Evolutionary conservation across 2,888 invertebrate species (phyloP), one percentile per base, ranked within the genome.

Genomic region (Netelia fuscicornis): DNA sequence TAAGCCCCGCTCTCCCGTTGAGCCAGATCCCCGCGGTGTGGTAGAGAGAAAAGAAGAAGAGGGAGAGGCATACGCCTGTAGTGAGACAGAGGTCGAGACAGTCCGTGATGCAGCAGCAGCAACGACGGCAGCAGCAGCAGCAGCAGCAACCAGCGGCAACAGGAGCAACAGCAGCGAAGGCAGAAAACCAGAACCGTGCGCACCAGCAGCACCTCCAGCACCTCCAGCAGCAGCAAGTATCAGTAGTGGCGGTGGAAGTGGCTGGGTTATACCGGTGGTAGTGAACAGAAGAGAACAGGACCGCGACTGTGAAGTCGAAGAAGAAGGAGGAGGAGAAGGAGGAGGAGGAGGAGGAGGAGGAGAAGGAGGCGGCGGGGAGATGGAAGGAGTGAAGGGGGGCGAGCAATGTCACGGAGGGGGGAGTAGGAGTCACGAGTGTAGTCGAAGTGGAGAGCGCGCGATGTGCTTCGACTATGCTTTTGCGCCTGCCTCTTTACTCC

Each of bases 241-340:
- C 62, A 72, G 65, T 78, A 78, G 86, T 80, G 81, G 83, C 86
- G 85, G 87, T 86, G 87, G 85, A 87, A 88, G 88, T 89, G 89
- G 89, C 87, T 85, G 86, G 82, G 79, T 72, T 80, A 80, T 72
- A 82, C 42, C 82, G 85, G 85, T 82, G 82, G 82, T 82, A 76
- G 85, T 80, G 85, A 79, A 80, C 85, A 72, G 56, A 71, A 83
- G 82, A 79, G 72, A 85, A 83, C 82, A 83, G 82, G 81, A 82
- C 65, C 81, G 83, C 70, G 62, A 71, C 60, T 71, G 44, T 54
- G 52, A 52, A 52, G 13, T 10, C 77, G 54, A 71, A 74, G 58
- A 65, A 58, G 79, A 70, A 62, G 78, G 83, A 85, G 82, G 79
- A 82, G 79, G 71, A 83, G 85, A 6, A 37, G 37, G 6, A 37